Base-by-base conservation (phyloP, 2,113 vertebrate genomes). In the Leiothrix lutea region DNA sequence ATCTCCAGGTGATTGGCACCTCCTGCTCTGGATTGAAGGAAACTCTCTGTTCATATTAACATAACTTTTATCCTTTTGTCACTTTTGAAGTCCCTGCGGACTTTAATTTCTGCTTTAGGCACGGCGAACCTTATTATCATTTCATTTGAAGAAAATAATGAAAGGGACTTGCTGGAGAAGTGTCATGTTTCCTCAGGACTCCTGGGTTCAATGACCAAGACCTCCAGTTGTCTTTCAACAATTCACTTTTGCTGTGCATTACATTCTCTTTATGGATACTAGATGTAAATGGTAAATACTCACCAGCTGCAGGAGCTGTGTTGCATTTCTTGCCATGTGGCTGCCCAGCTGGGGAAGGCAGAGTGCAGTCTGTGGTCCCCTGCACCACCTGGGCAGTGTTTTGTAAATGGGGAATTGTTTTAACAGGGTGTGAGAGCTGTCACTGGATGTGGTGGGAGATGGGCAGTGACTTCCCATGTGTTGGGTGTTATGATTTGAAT, bases 141-240 rank as follows among this genome's bases (percentile, higher is more conserved):
- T 92, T 86, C 57, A 61, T 86, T 78, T 92, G 88, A 88, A 86
- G 85, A 62, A 90, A 91, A 86, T 66, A 44, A 93, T 92, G 75
- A 87, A 78, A 83, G 69, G 12, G 60, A 23, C 51, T 94, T 88
- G 56, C 38, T 78, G 57, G 65, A 67, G 35, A 48, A 64, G 7
- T 83, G 54, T 73, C 44, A 4, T 22, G 13, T 77, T 90, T 88
- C 56, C 47, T 67, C 51, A 38, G 69, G 64, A 66, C 51, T 60
- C 38, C 36, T 45, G 44, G 16, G 44, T 83, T 90, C 72, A 74
- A 2, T 20, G 23, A 33, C 75, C 58, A 50, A 64, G 61, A 57
- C 60, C 60, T 83, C 20, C 50, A 53, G 60, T 22, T 90, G 56
- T 14, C 72, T 87, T 90, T 86, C 38, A 75, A 54, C 22, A 69